Base-by-base conservation (phyloP, 2,797 vertebrate genomes). In the Chrysocyon brachyurus region DNA sequence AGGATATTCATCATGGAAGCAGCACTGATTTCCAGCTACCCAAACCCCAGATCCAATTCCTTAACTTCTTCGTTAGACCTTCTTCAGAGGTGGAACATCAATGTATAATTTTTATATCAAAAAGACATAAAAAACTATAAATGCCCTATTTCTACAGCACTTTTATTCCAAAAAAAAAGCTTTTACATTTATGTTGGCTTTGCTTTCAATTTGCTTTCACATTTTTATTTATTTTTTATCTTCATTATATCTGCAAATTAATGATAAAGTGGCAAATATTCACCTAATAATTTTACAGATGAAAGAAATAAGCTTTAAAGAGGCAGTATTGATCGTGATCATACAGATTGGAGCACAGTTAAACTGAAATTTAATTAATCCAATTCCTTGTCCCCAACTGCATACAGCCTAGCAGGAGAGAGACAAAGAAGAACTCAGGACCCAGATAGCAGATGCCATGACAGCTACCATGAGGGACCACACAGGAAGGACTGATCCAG, bases 131-230 rank as follows among this genome's bases (percentile, higher is more conserved):
- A 87, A 77, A 40, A 63, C 8, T 59, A 3, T 82, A 68, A 87
- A 87, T 19, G 46, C 10, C 2, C 12, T 61, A 68, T 61, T 94
- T 54, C 68, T 54, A 78, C 54, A n/a, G 6, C 11, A 75, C 22
- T 54, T 84, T 61, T 46, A 17, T 31, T 81, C 73, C 22, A 14
- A 64, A 89, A 75, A 31, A 28, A 75, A 33, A 7, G 21, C 36
- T 14, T 36, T 70, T 61, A 36, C 6, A 78, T 84, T 78, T 78
- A 31, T 70, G 46, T 85, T 79, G 21, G 6, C 24, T 92, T 73
- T 59, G 63, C 64, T 92, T 72, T 88, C 77, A 93, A 63, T 56
- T 70, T 49, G 11, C 10, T 72, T 86, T 90, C 36, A 79, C 26
- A 72, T 57, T 78, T 88, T 15, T 31, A 36, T 79, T 49, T 73